These are phyloP conservation scores for Neosalanx taihuensis DNA, from an alignment of 2,797 vertebrate genomes.

Conservation along the genomic window DNA sequence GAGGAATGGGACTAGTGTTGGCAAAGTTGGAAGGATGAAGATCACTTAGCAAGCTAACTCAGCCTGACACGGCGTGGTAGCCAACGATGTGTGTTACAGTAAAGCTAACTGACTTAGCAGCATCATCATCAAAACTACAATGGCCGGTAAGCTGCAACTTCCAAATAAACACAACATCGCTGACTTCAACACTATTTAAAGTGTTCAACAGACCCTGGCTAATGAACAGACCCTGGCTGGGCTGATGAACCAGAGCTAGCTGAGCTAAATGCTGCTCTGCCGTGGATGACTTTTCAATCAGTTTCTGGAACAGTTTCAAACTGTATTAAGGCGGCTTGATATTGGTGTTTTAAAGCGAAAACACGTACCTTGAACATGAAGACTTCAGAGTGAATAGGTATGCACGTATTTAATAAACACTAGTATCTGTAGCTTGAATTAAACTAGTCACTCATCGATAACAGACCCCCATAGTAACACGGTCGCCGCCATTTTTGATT, in stretches of 20 bases:
- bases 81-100: too few relatives aligned
- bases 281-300: neutral
- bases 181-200: too few relatives aligned
- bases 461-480: slow-evolving; percentile 52
- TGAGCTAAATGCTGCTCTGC: slow-evolving; percentile 24
- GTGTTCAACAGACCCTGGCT: too few relatives aligned
- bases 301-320: neutral
- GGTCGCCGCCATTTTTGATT: slow-evolving; percentile 60
- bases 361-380: slow-evolving; percentile 69
- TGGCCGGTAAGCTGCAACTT: too few relatives aligned
- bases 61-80: too few relatives aligned
- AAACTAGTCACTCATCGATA: slow-evolving; percentile 43
- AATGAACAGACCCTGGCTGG: too few relatives aligned
- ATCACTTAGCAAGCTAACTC: too few relatives aligned
- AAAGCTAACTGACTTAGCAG: too few relatives aligned
- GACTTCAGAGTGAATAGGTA: slow-evolving; percentile 23
- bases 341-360: accelerated
- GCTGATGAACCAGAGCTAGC: slow-evolving; percentile 1
- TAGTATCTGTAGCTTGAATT: slow-evolving; percentile 32
- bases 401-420: slow-evolving; percentile 7
- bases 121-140: too few relatives aligned
- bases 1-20: too few relatives aligned
- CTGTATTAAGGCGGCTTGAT: neutral
- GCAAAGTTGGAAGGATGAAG: too few relatives aligned
- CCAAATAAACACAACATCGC: too few relatives aligned